Conservation (phyloP, 2,113 vertebrate species). For the Electrona antarctica region DNA sequence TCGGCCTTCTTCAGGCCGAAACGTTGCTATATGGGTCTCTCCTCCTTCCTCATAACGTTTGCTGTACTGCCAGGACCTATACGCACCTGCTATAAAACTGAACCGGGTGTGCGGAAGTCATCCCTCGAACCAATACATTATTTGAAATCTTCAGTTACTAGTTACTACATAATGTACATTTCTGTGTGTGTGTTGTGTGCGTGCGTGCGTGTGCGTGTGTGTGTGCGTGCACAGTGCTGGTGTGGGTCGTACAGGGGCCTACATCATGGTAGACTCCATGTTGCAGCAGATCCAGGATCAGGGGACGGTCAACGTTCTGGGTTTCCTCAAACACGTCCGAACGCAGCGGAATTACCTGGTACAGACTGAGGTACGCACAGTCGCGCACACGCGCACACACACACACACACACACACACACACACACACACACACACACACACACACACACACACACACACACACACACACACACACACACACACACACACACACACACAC, state of each 20-base stretch:
- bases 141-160: too few relatives aligned
- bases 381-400: neutral
- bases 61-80: too few relatives aligned
- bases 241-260: slow-evolving; percentile 94
- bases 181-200: neutral
- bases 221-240: slow-evolving; percentile 82
- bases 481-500: too few relatives aligned
- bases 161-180: too few relatives aligned
- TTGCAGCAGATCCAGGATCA: slow-evolving; percentile 94
- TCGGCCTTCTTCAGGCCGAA: too few relatives aligned
- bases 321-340: slow-evolving; percentile 95
- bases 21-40: too few relatives aligned
- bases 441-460: too few relatives aligned
- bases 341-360: slow-evolving; percentile 98
- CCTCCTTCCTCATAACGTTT: too few relatives aligned
- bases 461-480: too few relatives aligned
- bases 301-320: slow-evolving; percentile 90
- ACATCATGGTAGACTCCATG: slow-evolving; percentile 97
- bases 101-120: too few relatives aligned
- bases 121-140: too few relatives aligned
- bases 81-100: too few relatives aligned
- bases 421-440: neutral
- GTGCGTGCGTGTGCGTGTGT: slow-evolving; percentile 8
- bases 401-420: slow-evolving; percentile 10
- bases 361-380: slow-evolving; percentile 89